Evolutionary conservation across 2,113 vertebrate species (phyloP), one percentile per base, ranked within the genome.

Genomic region (Orcinus orca): DNA sequence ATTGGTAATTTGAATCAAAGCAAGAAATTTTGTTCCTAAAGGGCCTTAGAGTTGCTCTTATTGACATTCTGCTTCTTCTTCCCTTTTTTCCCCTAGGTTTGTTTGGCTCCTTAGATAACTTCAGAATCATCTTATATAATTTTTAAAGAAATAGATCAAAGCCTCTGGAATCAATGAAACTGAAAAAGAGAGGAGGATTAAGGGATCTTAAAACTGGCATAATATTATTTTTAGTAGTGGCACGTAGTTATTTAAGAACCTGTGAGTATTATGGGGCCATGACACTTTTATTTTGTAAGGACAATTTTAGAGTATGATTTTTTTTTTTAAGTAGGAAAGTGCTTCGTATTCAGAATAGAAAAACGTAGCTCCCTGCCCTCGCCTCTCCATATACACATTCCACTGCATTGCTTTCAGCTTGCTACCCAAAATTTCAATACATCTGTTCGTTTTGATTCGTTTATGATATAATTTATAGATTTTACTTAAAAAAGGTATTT

Each of bases 111-210:
- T 93, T 8, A 67, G 60, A 47, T 60, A 29, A 14, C 17, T 26
- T 73, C 23, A 60, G 71, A 53, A 65, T 14, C 29, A 31, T 93
- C 21, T 20, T 62, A 12, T 9, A 4, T 74, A 47, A 77, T 83
- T 62, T 92, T 63, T n/a, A 63, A 47, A 91, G 44, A 85, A 93
- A 82, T 13, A 21, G 31, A 88, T n/a, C 13, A 9, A 97, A 95
- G 36, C 25, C 38, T 62, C 62, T 50, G 38, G 3, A 76, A 76
- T 84, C 41, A 83, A 68, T 50, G 63, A 82, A 70, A 91, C 25
- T 62, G 29, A 74, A 70, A 41, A 85, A 70, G 3, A 17, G 9
- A 93, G 33, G 38, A 77, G n/a, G 21, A 89, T 84, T 41, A 84
- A 81, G 20, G 25, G 36, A 94, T 62, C 2, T 55, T 92, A 33